These are phyloP conservation scores for Zaprionus lachaisei DNA, from an alignment of 1,140 invertebrate genomes.

Conservation along the genomic window DNA sequence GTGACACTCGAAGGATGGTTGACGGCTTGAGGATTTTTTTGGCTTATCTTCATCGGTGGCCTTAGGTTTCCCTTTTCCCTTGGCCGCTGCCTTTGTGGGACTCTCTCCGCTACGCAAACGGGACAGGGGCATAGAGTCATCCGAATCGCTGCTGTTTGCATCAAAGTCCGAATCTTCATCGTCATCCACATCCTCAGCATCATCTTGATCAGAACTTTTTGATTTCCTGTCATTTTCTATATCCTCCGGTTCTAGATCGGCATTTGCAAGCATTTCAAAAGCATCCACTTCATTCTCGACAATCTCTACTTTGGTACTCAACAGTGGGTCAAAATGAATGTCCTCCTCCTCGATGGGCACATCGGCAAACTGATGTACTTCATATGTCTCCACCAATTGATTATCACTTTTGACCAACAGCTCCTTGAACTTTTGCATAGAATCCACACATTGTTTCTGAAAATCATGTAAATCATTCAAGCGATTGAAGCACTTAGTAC, in stretches of 20 bases:
- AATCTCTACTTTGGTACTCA: constrained; percentile 73
- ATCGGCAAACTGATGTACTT: constrained; percentile 23
- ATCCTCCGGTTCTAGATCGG: constrained; percentile 69
- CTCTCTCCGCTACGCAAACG: constrained; percentile 32
- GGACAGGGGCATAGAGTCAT: constrained; percentile 67
- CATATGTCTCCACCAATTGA: background rate
- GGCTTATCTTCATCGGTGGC: constrained; percentile 33
- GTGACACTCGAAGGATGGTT: constrained; percentile 62
- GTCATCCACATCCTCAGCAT: constrained; percentile 18
- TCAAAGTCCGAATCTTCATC: constrained; percentile 47
- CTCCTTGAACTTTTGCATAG: constrained; percentile 70
- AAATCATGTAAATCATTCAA: constrained; percentile 75
- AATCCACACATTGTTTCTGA: constrained; percentile 72
- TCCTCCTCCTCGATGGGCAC: constrained; percentile 58
- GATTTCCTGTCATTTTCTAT: constrained; percentile 21
- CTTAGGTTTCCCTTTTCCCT: background rate
- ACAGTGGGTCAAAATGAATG: constrained; percentile 64
- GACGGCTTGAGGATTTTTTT: constrained; percentile 16
- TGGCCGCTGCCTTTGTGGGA: background rate
- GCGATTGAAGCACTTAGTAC: constrained; percentile 62
- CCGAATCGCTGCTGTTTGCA: constrained; percentile 61
- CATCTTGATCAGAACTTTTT: constrained; percentile 38
- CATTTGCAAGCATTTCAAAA: constrained; percentile 75
- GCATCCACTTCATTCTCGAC: constrained; percentile 78
- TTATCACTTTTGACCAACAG: constrained; percentile 42